Percentiles rank a stretch among this genome's conserved stretches.
phyloP scores from a whole-genome alignment of 2,888 invertebrate genomes.

The Sesia apiformis region DNA sequence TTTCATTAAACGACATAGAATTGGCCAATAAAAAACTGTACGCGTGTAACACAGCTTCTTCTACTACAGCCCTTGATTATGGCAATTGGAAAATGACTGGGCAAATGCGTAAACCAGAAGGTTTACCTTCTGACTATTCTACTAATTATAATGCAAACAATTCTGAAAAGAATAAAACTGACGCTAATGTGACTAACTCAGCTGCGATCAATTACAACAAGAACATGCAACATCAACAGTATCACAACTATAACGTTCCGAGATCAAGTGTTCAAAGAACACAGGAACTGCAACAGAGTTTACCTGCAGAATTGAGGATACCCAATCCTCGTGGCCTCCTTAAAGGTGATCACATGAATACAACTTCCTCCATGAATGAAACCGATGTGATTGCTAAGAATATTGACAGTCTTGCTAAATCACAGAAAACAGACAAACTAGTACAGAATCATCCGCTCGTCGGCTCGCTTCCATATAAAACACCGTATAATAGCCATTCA shows the following conservation, averaged over 20 bases:
- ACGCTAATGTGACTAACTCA: slow-evolving; percentile 27
- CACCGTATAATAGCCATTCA: slow-evolving; percentile 48
- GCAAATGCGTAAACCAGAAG: slow-evolving; percentile 49
- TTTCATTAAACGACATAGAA: slow-evolving; percentile 62
- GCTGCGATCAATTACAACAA: slow-evolving; percentile 51
- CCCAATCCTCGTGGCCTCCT: slow-evolving; percentile 54
- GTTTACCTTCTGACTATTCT: slow-evolving; percentile 54
- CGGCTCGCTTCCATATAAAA: slow-evolving; percentile 54
- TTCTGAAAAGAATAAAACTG: slow-evolving; percentile 45
- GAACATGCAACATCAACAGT: slow-evolving; percentile 49
- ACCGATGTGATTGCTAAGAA: slow-evolving; percentile 37
- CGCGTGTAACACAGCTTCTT: slow-evolving; percentile 35
- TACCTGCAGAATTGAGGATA: slow-evolving; percentile 52
- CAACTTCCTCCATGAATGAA: slow-evolving; percentile 30
- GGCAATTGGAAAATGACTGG: slow-evolving; percentile 59
- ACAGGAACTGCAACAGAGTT: slow-evolving; percentile 48
- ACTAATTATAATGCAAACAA: slow-evolving; percentile 35
- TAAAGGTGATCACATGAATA: slow-evolving; percentile 40
- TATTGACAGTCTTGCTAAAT: slow-evolving; percentile 38
- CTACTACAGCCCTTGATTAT: slow-evolving; percentile 43
- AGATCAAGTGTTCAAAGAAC: slow-evolving; percentile 38
- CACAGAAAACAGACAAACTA: slow-evolving; percentile 51
- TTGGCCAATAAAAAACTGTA: slow-evolving; percentile 60
- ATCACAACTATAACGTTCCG: slow-evolving; percentile 41
- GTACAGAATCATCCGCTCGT: slow-evolving; percentile 51